A percentile compares a stretch with the other conserved stretches of the same genome.
phyloP scores from a whole-genome alignment of 2,888 invertebrate species.

The Erebia aethiops region DNA sequence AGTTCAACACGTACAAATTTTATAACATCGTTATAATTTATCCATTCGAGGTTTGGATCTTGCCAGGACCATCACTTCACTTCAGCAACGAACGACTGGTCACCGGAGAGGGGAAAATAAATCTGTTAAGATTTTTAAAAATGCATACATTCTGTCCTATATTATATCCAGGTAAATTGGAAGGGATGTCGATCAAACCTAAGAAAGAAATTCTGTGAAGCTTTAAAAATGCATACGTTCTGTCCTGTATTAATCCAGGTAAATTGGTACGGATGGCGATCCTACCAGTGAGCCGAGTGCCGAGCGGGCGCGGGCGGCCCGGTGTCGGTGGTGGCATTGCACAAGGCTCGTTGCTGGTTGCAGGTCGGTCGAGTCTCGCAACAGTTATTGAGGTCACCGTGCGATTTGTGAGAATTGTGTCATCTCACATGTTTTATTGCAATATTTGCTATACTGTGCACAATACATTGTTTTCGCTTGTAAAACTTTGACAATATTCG shows the following conservation, averaged over 20 bases:
- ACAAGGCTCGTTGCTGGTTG: constrained; percentile 68
- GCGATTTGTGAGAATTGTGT: constrained; percentile 82
- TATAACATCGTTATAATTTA: too few species aligned
- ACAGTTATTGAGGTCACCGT: constrained; percentile 79
- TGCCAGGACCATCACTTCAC: too few species aligned
- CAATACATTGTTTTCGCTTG: constrained; percentile 9
- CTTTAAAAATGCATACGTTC: too few species aligned
- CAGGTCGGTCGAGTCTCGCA: constrained; percentile 77
- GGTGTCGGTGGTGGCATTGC: constrained; percentile 61
- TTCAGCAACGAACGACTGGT: too few species aligned
- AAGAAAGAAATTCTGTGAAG: neutral
- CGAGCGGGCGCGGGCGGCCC: constrained; percentile 24
- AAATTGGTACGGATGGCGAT: neutral
- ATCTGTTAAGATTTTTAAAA: neutral
- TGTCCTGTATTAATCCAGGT: neutral
- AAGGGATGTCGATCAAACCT: too few species aligned
- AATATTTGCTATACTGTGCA: constrained; percentile 24
- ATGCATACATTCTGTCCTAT: too few species aligned
- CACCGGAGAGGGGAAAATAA: neutral
- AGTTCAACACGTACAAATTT: too few species aligned
- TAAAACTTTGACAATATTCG: neutral
- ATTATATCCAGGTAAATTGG: too few species aligned
- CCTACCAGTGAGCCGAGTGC: neutral
- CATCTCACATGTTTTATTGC: constrained; percentile 62
- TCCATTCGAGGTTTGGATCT: too few species aligned